Evolutionary conservation across 2,797 vertebrate genomes (phyloP), one percentile per base, ranked within the genome.

Genomic region (Onychomys arenicola): DNA sequence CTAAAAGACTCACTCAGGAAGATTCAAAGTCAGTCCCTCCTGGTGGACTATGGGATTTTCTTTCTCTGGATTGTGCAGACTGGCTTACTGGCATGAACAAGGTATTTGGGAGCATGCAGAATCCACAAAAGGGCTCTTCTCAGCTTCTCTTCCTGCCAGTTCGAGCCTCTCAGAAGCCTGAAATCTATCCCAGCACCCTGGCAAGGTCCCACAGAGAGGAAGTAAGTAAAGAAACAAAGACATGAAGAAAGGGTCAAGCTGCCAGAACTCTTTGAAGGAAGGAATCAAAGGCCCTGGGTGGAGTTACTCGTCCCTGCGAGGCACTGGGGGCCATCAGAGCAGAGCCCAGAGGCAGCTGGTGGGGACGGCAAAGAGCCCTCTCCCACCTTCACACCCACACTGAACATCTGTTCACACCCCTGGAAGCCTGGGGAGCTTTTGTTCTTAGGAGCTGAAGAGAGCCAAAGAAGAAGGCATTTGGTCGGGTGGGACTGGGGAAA

Each of bases 161-260:
- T 34, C 59, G 61, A 25, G 91, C 65, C 71, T 94, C 43, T 34
- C 12, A 2, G 57, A 80, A 76, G 78, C 90, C 85, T 75, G 88
- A 96, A 94, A 97, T 96, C 95, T 91, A 94, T 73, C 95, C 94
- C 95, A 91, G 92, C 87, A 93, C 89, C 94, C 89, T 95, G 95
- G 97, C 96, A 96, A 71, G 89, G 82, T 43, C 86, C 85, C 80
- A 63, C 3, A 27, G 89, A 96, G 85, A 97, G 97, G 96, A 97
- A 98, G 93, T 93, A 92, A 93, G 93, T 90, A 29, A 87, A 87
- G 92, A 97, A 97, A 97, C 95, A 96, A 96, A 97, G 95, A 95
- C 97, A 93, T 91, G 97, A 97, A 91, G 77, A 96, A 83, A 96
- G 96, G 93, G 97, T 97, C 97, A 97, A 96, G 91, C 96, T 97